These are phyloP conservation scores for Halisarca cf. caerulea DNA, from an alignment of 37 sponge, comb jelly and placozoan genomes.

Conservation along the genomic window DNA sequence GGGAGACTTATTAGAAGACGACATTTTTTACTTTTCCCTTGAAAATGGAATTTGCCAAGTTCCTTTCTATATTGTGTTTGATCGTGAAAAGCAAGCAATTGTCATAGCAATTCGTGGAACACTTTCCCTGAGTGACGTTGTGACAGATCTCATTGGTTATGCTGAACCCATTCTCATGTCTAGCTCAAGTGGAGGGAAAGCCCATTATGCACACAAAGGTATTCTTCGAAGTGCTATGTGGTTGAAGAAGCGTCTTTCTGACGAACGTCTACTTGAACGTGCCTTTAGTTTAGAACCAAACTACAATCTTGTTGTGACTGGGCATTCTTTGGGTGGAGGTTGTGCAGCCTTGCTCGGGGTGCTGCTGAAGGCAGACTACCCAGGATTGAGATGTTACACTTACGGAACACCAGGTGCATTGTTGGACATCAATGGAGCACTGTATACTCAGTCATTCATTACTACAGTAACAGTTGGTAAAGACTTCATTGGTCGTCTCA, in stretches of 20 bases:
- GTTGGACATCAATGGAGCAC: constrained; percentile 62
- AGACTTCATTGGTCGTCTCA: constrained; percentile 77
- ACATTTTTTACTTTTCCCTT: constrained; percentile 71
- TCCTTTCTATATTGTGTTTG: constrained; percentile 85
- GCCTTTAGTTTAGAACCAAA: constrained; percentile 56
- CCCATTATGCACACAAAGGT: constrained; percentile 79
- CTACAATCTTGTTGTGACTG: constrained; percentile 67
- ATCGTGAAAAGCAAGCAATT: constrained; percentile 68
- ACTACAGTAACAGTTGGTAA: constrained; percentile 81
- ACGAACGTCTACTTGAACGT: constrained; percentile 38
- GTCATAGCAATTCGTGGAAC: constrained; percentile 88
- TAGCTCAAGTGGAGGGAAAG: constrained; percentile 24
- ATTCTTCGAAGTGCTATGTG: constrained; percentile 68
- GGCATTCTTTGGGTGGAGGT: constrained; percentile 91
- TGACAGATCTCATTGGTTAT: constrained; percentile 81
- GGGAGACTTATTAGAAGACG: constrained; percentile 46
- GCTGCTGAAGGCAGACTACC: constrained; percentile 69
- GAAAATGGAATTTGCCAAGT: constrained; percentile 66
- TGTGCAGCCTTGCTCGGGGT: constrained; percentile 71
- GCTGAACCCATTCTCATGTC: constrained; percentile 63
- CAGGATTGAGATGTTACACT: constrained; percentile 70
- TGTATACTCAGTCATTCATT: constrained; percentile 63
- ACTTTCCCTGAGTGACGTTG: constrained; percentile 71
- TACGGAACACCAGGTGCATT: constrained; percentile 85
- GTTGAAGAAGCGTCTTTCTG: constrained; percentile 47